A percentile compares a stretch with the other conserved stretches of the same genome.
Conservation (phyloP, 2,888 invertebrate genomes). For the Metellina segmentata region DNA sequence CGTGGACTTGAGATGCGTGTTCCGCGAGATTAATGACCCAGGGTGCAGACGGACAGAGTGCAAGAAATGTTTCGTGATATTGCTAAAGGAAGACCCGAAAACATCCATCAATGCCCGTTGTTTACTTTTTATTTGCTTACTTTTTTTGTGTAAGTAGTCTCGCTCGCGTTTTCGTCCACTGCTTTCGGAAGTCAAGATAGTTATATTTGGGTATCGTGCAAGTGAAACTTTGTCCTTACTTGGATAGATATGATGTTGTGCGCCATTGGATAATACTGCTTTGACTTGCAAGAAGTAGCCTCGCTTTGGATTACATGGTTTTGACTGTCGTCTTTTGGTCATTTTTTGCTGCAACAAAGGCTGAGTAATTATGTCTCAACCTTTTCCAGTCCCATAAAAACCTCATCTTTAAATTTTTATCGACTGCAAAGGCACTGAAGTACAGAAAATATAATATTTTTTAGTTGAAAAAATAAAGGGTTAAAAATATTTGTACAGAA, state of each 20-base stretch:
- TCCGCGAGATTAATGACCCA: conserved; percentile 40
- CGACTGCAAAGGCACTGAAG: too few species aligned
- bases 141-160: neutral
- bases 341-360: too few species aligned
- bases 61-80: conserved; percentile 47
- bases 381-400: too few species aligned
- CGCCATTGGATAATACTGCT: too few species aligned
- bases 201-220: conserved; percentile 33
- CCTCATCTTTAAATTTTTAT: too few species aligned
- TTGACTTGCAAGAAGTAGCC: too few species aligned
- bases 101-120: conserved; percentile 44
- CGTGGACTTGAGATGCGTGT: conserved; percentile 5
- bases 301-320: too few species aligned
- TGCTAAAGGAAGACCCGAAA: conserved; percentile 9
- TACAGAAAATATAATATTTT: too few species aligned
- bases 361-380: too few species aligned
- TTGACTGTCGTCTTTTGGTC: too few species aligned
- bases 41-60: conserved; percentile 33
- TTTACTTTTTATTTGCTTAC: conserved; percentile 11
- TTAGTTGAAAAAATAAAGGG: too few species aligned
- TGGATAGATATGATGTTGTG: neutral
- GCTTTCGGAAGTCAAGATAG: conserved; percentile 20
- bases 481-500: too few species aligned
- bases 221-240: conserved; percentile 2
- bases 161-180: neutral